Percentiles rank a stretch among this genome's conserved stretches.
These are phyloP conservation scores for Anableps anableps DNA, from an alignment of 2,797 vertebrate genomes.

Conservation along the genomic window DNA sequence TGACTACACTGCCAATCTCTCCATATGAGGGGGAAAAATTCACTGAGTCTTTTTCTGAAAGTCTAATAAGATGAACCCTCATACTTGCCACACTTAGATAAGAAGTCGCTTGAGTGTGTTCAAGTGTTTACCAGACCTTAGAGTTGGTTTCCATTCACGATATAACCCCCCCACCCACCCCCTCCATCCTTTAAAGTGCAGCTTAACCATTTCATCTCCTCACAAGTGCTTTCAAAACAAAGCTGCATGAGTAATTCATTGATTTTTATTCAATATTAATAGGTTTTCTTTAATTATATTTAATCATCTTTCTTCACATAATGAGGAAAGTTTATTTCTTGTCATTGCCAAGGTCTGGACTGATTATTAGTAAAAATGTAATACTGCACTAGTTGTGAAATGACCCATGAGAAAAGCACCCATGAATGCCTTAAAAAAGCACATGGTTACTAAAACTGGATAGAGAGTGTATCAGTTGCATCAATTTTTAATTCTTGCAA, in stretches of 20 bases:
- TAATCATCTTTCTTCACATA: constrained; percentile 14
- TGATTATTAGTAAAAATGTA: constrained; percentile 27
- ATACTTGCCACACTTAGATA: constrained; percentile 73
- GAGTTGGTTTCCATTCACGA: constrained; percentile 45
- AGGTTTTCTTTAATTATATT: constrained; percentile 23
- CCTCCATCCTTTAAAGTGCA: constrained; percentile 10
- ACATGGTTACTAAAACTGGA: not conserved
- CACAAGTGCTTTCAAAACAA: constrained; percentile 17
- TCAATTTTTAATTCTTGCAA: not conserved
- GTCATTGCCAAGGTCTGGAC: constrained; percentile 16
- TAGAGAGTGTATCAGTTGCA: not conserved
- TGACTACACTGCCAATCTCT: constrained; percentile 76
- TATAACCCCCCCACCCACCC: constrained; percentile 37
- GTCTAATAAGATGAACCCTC: constrained; percentile 79
- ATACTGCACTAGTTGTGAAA: constrained; percentile 17
- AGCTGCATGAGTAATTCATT: constrained; percentile 34
- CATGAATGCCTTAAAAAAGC: not conserved
- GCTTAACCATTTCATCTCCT: constrained; percentile 52
- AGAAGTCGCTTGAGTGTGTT: constrained; percentile 75
- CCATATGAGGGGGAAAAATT: constrained; percentile 68
- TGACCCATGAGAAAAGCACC: constrained; percentile 32
- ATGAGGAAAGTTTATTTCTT: constrained; percentile 35
- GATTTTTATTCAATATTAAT: constrained; percentile 18
- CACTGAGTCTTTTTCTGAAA: constrained; percentile 76
- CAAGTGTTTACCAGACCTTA: constrained; percentile 76